Percentiles rank a stretch among this genome's conserved stretches.
Evolutionary conservation across 1,140 invertebrate species (phyloP).

Genomic region (Aphis gossypii): DNA sequence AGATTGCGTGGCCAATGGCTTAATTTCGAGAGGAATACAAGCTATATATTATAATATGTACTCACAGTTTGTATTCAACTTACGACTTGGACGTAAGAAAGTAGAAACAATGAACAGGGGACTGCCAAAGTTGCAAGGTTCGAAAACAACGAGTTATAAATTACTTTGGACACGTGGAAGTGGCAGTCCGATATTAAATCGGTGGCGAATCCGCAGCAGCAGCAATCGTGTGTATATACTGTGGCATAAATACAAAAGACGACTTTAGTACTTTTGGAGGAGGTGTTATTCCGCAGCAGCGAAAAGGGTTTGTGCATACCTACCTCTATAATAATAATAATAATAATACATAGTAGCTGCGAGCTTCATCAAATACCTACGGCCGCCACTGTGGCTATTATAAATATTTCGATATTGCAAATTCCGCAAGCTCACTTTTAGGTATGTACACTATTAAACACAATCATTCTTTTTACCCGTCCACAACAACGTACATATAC

Average conservation of each 20-base stretch:
- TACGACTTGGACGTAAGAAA: neutral
- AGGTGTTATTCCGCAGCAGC: neutral
- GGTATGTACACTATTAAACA: neutral
- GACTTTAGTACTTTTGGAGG: slow-evolving; percentile 9
- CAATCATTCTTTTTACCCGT: neutral
- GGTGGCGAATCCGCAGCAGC: neutral
- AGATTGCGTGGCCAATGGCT: neutral
- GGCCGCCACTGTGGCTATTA: neutral
- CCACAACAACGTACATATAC: neutral
- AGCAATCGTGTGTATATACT: neutral
- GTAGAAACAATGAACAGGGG: neutral
- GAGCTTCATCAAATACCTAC: slow-evolving; percentile 2
- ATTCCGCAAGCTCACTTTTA: neutral
- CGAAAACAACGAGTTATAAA: neutral
- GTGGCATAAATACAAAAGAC: neutral
- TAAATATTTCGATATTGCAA: slow-evolving; percentile 21
- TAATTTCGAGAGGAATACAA: neutral
- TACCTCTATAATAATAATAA: slow-evolving; percentile 4
- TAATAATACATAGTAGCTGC: neutral
- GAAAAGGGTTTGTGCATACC: neutral
- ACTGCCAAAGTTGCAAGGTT: neutral
- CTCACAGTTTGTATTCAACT: neutral
- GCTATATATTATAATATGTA: neutral
- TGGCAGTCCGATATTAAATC: slow-evolving; percentile 26
- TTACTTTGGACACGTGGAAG: neutral